These are phyloP conservation scores for Crocallis elinguaria DNA, from an alignment of 2,888 invertebrate species.

Conservation along the genomic window DNA sequence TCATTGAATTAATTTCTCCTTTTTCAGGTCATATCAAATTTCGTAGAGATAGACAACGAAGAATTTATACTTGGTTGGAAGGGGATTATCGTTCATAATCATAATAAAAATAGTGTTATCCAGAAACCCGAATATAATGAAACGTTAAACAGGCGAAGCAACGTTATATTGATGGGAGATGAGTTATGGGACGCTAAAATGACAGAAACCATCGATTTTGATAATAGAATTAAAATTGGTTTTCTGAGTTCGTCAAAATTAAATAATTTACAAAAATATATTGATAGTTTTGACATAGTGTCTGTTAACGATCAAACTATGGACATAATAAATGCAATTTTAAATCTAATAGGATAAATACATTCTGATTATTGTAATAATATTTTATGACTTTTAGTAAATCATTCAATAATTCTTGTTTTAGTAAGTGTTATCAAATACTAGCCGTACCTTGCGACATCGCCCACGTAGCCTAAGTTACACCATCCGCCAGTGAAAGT, in stretches of 20 bases:
- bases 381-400: no score
- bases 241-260: background rate
- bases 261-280: background rate
- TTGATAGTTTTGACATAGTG: background rate
- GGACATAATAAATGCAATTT: background rate
- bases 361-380: background rate
- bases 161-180: conserved; percentile 1
- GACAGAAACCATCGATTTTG: background rate
- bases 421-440: no score
- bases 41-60: background rate
- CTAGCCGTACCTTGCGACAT: no score
- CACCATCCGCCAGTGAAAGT: no score
- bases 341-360: background rate
- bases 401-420: no score
- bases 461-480: no score
- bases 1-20: no score
- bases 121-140: background rate
- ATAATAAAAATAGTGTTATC: background rate
- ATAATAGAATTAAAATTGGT: background rate
- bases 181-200: background rate
- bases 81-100: background rate
- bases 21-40: background rate
- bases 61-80: background rate
- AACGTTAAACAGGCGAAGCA: background rate
- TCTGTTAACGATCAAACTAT: background rate